These are phyloP conservation scores for Eilema griseolum DNA, from an alignment of 2,888 invertebrate species.

Conservation along the genomic window DNA sequence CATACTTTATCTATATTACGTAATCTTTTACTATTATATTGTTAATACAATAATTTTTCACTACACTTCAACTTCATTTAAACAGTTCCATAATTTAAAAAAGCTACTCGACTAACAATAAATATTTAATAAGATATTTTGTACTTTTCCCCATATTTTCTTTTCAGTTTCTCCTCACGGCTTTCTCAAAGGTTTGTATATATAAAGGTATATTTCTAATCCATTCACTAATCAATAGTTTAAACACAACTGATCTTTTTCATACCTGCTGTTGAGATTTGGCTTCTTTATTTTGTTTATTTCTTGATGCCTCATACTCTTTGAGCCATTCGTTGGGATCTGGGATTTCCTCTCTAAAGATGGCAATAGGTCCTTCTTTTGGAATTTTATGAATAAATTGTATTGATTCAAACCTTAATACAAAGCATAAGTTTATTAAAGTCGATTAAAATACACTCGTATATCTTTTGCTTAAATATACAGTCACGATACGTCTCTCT, in stretches of 20 bases:
- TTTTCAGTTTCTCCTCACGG: too few species aligned
- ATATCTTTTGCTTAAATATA: too few species aligned
- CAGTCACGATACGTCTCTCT: not conserved
- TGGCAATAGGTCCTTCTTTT: slow-evolving; percentile 60
- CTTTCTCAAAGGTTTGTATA: too few species aligned
- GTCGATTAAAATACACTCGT: not conserved
- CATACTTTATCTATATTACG: slow-evolving; percentile 59
- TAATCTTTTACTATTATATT: not conserved
- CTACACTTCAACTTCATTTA: too few species aligned
- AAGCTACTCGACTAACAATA: too few species aligned
- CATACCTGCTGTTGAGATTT: slow-evolving; percentile 58
- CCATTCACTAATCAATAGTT: not conserved
- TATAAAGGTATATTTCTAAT: too few species aligned
- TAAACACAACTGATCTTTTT: not conserved
- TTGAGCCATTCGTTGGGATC: slow-evolving; percentile 69
- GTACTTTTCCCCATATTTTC: too few species aligned
- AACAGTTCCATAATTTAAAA: too few species aligned
- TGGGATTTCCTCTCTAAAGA: slow-evolving; percentile 66
- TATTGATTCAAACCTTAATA: slow-evolving; percentile 67
- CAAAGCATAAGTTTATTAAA: not conserved
- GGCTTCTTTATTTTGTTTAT: slow-evolving; percentile 59
- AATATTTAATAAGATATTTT: too few species aligned
- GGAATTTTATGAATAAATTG: slow-evolving; percentile 72
- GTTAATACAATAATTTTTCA: not conserved
- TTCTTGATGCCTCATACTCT: slow-evolving; percentile 60